Evolutionary conservation across 2,888 invertebrate genomes (phyloP), one percentile per base, ranked within the genome.

Genomic region (Caenorhabditis imperialis): DNA sequence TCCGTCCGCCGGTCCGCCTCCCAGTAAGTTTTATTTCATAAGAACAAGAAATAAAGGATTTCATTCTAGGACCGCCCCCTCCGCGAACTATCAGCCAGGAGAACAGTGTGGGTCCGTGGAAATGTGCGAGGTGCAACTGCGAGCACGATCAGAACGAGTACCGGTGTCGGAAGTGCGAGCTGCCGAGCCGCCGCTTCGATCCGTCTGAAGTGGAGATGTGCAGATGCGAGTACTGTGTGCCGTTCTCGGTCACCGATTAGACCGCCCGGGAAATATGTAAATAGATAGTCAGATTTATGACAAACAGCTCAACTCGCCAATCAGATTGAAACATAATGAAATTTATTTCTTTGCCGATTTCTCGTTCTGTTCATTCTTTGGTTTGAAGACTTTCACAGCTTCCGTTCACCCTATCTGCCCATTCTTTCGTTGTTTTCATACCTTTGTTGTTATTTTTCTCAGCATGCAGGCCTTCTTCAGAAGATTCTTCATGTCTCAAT

Each of bases 101-200:
- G 5, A 53, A 35, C 38, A 63, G 38, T 33, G 16, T 44, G 10
- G 45, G 42, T 8, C 38, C 38, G 23, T 78, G 78, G 78, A 35
- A n/a, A 8, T 78, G 78, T 35, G 50, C 42, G 3, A 42, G 55
- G 5, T 78, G 78, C 30, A 30, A 38, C 1, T 47, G 22, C 10
- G 62, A 69, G 37, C 67, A 60, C 40, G 12, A 2, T 1, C 6
- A 12, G 0, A 18, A 30, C 37, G 7, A 18, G 7, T 76, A 69
- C 23, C 69, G 61, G n/a, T 78, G 78, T 44, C 14, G 20, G 6
- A 16, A 25, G 6, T 78, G 78, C 54, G 20, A 47, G 10, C 44
- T 78, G 30, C 78, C 78, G 8, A 51, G 75, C 40, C 63, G 58
- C 0, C 51, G 60, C 10, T 71, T 78, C 25, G 73, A 78, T 65